Conservation (phyloP, 1,140 invertebrate species). For the Neuroterus valhalla region DNA sequence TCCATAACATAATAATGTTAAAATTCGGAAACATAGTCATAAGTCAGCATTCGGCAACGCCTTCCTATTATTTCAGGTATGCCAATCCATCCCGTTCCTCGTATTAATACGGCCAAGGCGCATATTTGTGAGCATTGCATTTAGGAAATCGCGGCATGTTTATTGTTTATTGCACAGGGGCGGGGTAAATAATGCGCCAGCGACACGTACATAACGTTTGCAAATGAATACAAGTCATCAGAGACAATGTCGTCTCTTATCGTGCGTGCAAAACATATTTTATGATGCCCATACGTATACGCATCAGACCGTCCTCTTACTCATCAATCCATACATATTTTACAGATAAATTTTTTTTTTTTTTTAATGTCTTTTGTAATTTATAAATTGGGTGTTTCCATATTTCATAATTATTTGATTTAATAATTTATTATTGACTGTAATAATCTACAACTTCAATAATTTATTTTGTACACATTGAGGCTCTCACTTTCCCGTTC, state of each 20-base stretch:
- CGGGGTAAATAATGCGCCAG: slow-evolving; percentile 15
- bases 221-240: slow-evolving; percentile 25
- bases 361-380: not conserved
- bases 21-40: too few species aligned
- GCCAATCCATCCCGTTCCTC: slow-evolving; percentile 1
- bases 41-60: slow-evolving; percentile 2
- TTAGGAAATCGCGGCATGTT: slow-evolving; percentile 29
- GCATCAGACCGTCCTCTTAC: not conserved
- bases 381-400: too few species aligned
- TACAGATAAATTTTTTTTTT: not conserved
- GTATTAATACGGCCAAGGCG: slow-evolving; percentile 19
- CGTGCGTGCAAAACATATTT: slow-evolving; percentile 30
- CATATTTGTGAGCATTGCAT: slow-evolving; percentile 27
- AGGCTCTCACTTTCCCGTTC: too few species aligned
- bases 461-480: too few species aligned
- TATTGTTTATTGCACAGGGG: slow-evolving; percentile 12
- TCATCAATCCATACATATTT: not conserved
- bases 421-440: too few species aligned
- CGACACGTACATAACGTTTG: slow-evolving; percentile 11
- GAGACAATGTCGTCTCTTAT: slow-evolving; percentile 29
- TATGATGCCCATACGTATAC: not conserved
- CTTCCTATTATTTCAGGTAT: slow-evolving; percentile 25
- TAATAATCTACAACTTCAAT: too few species aligned
- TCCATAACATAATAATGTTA: too few species aligned
- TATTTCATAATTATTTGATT: too few species aligned